Percentiles rank a stretch among this genome's conserved stretches.
phyloP scores from a whole-genome alignment of 1,140 invertebrate species.

The Aradophagus sp. region DNA sequence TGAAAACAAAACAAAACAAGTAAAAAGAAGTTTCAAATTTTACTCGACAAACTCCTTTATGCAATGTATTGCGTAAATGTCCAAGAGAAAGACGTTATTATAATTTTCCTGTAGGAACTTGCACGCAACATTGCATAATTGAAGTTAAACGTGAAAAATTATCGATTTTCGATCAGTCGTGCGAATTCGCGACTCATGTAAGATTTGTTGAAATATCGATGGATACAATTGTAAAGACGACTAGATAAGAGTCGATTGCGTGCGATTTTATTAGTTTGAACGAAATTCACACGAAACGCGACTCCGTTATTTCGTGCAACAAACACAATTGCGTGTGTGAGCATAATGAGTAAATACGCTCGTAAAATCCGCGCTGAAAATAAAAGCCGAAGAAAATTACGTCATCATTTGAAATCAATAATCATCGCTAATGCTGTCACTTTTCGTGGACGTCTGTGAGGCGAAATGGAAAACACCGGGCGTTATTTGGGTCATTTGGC shows the following conservation, averaged over 20 bases:
- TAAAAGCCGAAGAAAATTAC: conserved; percentile 27
- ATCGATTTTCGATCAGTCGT: conserved; percentile 1
- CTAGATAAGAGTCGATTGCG: no score
- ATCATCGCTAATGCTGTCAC: conserved; percentile 14
- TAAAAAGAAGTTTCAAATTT: conserved; percentile 9
- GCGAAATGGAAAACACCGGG: conserved; percentile 11
- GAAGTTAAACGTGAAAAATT: conserved; percentile 11
- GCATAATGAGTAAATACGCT: not conserved
- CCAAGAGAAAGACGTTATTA: conserved; percentile 36
- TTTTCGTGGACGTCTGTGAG: no score
- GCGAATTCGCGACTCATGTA: not conserved
- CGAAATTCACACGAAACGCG: no score
- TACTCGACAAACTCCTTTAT: conserved; percentile 11
- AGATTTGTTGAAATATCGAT: no score
- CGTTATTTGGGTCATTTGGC: conserved; percentile 13
- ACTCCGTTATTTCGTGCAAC: no score
- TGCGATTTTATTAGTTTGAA: no score
- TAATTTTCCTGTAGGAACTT: conserved; percentile 6
- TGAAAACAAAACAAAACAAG: no score
- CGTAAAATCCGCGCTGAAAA: conserved; percentile 19
- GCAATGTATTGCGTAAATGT: conserved; percentile 34
- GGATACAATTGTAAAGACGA: no score
- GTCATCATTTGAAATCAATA: conserved; percentile 21
- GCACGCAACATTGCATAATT: conserved; percentile 27
- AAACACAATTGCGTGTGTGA: no score